phyloP scores from a whole-genome alignment of 2,888 invertebrate genomes.

The Subacronicta megacephala region DNA sequence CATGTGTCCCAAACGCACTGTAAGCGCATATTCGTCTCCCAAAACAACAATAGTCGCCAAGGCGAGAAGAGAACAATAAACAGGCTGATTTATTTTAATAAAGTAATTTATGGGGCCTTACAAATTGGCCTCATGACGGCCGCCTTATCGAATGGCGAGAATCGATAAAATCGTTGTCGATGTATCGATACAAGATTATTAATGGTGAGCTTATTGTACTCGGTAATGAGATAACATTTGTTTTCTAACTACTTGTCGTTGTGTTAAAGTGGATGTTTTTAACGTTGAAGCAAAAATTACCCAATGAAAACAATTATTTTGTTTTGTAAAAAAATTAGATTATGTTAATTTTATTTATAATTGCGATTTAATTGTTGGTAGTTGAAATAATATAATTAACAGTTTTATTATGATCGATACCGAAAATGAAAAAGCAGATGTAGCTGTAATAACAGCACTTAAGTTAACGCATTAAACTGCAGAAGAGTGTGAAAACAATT shows the following conservation, averaged over 20 bases:
- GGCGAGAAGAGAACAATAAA: conserved; percentile 88
- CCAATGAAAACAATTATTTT: too few relatives aligned
- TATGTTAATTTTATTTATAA: too few relatives aligned
- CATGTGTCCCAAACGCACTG: neutral
- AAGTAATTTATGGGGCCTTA: conserved; percentile 86
- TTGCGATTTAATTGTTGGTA: too few relatives aligned
- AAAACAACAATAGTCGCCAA: conserved; percentile 79
- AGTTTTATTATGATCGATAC: too few relatives aligned
- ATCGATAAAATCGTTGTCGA: conserved; percentile 82
- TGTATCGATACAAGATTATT: conserved; percentile 80
- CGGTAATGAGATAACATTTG: conserved; percentile 77
- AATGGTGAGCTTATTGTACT: conserved; percentile 78
- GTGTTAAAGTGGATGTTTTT: conserved; percentile 18
- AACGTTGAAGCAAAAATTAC: neutral
- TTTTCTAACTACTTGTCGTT: conserved; percentile 51
- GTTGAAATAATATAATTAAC: too few relatives aligned
- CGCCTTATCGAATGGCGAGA: conserved; percentile 79
- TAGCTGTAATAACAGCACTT: neutral
- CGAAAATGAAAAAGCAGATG: neutral
- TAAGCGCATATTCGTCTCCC: conserved; percentile 55
- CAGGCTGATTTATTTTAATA: conserved; percentile 87
- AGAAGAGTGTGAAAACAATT: conserved; percentile 54
- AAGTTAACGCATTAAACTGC: conserved; percentile 19
- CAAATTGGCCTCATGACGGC: conserved; percentile 85
- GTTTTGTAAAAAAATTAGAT: too few relatives aligned